These are phyloP conservation scores for Plagiodera versicolora DNA, from an alignment of 2,888 invertebrate genomes.

Conservation along the genomic window DNA sequence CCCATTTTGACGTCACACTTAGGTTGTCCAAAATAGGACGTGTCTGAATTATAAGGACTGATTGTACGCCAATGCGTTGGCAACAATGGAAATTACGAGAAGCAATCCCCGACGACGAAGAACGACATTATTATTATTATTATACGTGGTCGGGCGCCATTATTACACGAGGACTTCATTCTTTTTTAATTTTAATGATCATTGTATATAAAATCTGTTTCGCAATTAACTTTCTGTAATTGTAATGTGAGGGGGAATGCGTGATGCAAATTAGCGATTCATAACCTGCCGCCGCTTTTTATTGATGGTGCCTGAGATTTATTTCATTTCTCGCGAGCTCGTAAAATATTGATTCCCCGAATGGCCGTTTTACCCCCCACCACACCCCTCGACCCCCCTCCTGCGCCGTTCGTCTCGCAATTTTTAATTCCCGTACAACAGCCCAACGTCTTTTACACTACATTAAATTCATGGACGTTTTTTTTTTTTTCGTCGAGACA, in stretches of 20 bases:
- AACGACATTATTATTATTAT: too few relatives aligned
- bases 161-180: not conserved
- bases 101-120: too few relatives aligned
- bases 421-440: conserved; percentile 21
- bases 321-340: conserved; percentile 45
- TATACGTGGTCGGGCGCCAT: not conserved
- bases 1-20: too few relatives aligned
- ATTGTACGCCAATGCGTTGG: too few relatives aligned
- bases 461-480: conserved; percentile 33
- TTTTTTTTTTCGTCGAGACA: conserved; percentile 26
- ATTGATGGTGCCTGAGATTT: conserved; percentile 34
- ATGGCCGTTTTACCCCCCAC: not conserved
- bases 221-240: conserved; percentile 44
- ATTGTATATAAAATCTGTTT: conserved; percentile 25
- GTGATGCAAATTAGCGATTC: conserved; percentile 49
- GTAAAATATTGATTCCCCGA: conserved; percentile 33
- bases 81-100: too few relatives aligned
- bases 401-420: not conserved
- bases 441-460: conserved; percentile 29
- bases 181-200: conserved; percentile 8
- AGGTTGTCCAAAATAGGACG: too few relatives aligned
- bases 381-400: too few relatives aligned
- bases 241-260: conserved; percentile 51
- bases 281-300: conserved; percentile 25
- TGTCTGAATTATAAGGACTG: too few relatives aligned